Evolutionary conservation across 2,888 invertebrate species (phyloP).

Genomic region (Troides oblongomaculatus): DNA sequence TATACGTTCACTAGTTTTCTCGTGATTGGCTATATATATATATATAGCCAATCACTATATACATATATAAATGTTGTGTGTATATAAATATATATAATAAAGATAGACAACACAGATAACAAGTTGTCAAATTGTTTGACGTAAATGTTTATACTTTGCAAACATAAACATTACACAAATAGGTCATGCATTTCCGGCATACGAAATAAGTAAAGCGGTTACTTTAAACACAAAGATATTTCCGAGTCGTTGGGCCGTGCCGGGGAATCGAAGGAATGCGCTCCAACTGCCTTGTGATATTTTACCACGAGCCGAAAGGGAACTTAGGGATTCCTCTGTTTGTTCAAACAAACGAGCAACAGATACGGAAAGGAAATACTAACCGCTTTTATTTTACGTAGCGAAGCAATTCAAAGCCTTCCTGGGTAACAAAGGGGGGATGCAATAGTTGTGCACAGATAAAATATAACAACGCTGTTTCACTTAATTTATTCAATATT

Average conservation of each 20-base stretch:
- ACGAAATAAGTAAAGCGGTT: slow-evolving; percentile 38
- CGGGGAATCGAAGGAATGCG: slow-evolving; percentile 64
- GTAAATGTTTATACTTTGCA: not conserved
- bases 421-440: slow-evolving; percentile 50
- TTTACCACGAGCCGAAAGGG: slow-evolving; percentile 64
- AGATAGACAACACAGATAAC: too few species aligned
- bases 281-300: slow-evolving; percentile 63
- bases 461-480: slow-evolving; percentile 35
- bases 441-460: slow-evolving; percentile 48
- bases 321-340: slow-evolving; percentile 63
- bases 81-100: too few species aligned
- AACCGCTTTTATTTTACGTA: slow-evolving; percentile 64
- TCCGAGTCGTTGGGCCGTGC: slow-evolving; percentile 59
- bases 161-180: slow-evolving; percentile 6
- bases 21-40: too few species aligned
- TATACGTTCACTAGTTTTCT: too few species aligned
- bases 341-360: slow-evolving; percentile 67
- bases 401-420: slow-evolving; percentile 64
- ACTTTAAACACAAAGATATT: slow-evolving; percentile 60
- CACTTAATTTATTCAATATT: slow-evolving; percentile 31
- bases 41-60: too few species aligned
- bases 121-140: too few species aligned
- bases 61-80: too few species aligned
- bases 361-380: slow-evolving; percentile 67
- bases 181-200: slow-evolving; percentile 22